phyloP scores from a whole-genome alignment of 2,888 invertebrate species.

The Drosophila mercatorum region DNA sequence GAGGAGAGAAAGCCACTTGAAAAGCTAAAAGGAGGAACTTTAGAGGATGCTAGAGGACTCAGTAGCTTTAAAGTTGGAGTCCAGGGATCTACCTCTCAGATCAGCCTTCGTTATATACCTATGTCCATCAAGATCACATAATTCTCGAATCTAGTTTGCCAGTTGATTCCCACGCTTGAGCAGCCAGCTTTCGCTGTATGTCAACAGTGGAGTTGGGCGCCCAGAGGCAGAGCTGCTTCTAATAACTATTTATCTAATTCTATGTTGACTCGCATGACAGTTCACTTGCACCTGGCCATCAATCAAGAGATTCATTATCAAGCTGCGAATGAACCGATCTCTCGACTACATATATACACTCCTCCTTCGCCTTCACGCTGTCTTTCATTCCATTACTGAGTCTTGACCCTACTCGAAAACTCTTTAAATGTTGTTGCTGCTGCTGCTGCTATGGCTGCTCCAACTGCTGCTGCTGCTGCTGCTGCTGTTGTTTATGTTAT shows the following conservation, averaged over 20 bases:
- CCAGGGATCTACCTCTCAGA: not conserved
- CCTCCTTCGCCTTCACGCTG: not conserved
- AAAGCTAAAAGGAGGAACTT: too few relatives aligned
- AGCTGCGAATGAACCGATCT: constrained; percentile 38
- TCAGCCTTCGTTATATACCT: too few relatives aligned
- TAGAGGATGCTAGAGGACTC: too few relatives aligned
- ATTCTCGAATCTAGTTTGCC: not conserved
- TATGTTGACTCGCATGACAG: constrained; percentile 44
- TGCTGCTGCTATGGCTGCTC: constrained; percentile 8
- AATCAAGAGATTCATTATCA: constrained; percentile 54
- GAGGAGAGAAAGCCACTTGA: too few relatives aligned
- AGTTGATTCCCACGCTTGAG: constrained; percentile 29
- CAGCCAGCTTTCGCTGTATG: constrained; percentile 4
- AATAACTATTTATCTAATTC: constrained; percentile 35
- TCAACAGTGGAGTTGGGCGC: constrained; percentile 14
- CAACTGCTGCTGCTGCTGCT: constrained; percentile 13
- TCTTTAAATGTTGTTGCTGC: constrained; percentile 17
- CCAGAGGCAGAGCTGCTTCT: constrained; percentile 30
- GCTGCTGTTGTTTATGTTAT: constrained; percentile 61
- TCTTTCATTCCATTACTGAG: constrained; percentile 11
- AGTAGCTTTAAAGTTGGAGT: too few relatives aligned
- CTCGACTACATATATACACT: not conserved
- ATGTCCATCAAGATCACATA: not conserved
- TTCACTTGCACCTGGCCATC: constrained; percentile 59
- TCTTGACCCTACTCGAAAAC: constrained; percentile 31